Evolutionary conservation across 2,888 invertebrate species (phyloP).

Genomic region (Dexiosoma caninum): DNA sequence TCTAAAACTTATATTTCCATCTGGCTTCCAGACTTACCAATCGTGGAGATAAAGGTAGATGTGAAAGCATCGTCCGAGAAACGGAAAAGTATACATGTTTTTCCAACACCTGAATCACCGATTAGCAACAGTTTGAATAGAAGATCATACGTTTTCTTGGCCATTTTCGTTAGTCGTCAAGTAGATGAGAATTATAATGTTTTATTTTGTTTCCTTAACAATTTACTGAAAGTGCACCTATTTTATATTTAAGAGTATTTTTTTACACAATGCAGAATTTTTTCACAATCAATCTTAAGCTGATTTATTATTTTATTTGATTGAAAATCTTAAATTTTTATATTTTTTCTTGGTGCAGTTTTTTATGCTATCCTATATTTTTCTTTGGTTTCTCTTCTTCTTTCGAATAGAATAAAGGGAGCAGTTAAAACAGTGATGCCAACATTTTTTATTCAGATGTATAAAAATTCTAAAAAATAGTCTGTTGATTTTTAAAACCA

Average conservation of each 20-base stretch:
- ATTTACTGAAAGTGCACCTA: not conserved
- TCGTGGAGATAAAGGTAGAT: slow-evolving; percentile 96
- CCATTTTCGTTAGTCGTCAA: slow-evolving; percentile 81
- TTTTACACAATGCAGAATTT: not conserved
- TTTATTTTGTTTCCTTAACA: not conserved
- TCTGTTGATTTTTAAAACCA: too few species aligned
- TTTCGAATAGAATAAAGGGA: slow-evolving; percentile 20
- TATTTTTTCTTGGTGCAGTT: slow-evolving; percentile 41
- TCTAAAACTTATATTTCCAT: not conserved
- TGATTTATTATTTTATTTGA: slow-evolving; percentile 35
- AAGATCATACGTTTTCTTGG: slow-evolving; percentile 96
- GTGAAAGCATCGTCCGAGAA: slow-evolving; percentile 97
- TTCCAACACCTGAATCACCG: slow-evolving; percentile 96
- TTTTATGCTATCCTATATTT: slow-evolving; percentile 57
- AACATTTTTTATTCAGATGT: too few species aligned
- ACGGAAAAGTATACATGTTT: slow-evolving; percentile 95
- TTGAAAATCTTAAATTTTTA: slow-evolving; percentile 41
- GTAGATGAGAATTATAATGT: slow-evolving; percentile 28
- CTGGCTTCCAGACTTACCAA: slow-evolving; percentile 89
- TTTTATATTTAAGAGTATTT: not conserved
- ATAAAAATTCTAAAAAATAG: too few species aligned
- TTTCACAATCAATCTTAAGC: slow-evolving; percentile 27
- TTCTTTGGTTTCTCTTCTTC: slow-evolving; percentile 56
- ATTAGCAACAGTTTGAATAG: slow-evolving; percentile 94
- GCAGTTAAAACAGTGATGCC: slow-evolving; percentile 25